Evolutionary conservation across 2,797 vertebrate species (phyloP), one percentile per base, ranked within the genome.

Genomic region (Pseudocheirus occidentalis): DNA sequence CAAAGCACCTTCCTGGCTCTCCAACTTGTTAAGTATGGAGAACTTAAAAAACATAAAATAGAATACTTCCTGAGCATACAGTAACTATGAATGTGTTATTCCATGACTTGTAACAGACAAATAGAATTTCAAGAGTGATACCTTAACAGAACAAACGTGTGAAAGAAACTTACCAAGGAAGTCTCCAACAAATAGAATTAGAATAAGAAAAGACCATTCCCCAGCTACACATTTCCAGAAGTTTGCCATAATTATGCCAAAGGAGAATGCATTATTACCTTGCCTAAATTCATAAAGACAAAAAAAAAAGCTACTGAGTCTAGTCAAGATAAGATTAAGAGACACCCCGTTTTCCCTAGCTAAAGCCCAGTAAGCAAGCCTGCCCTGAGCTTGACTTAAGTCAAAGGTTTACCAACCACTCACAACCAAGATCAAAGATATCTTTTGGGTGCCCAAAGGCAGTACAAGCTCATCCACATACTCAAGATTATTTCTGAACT

Each of bases 221-320:
- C 87, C 94, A 91, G 28, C 66, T 90, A 87, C 56, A 92, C 9
- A 53, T 94, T 96, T 90, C 54, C 91, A 92, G 54, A 56, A 95
- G 93, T 56, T 40, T 90, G 62, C 81, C 91, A 90, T 53, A 55
- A 94, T 55, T 94, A 59, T 81, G 90, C 91, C 91, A 96, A 90
- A 94, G 16, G 95, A 53, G 52, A 95, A 96, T 95, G 56, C 53
- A 94, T 52, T 52, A 91, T 0, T 87, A 31, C 21, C 2, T 95
- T 93, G 58, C 56, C 55, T 91, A 16, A 93, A 53, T 28, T 94
- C 92, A 96, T 91, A 55, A 92, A 95, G 12, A 56, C 12, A 81
- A 24, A 93, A 54, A n/a, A 92, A 92, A 95, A 40, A n/a, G 92
- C 2, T 52, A 57, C 31, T 12, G 27, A 50, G 2, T 92, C 4